Base-by-base conservation (phyloP, 2,888 invertebrate species). In the Neoscelio sp. region DNA sequence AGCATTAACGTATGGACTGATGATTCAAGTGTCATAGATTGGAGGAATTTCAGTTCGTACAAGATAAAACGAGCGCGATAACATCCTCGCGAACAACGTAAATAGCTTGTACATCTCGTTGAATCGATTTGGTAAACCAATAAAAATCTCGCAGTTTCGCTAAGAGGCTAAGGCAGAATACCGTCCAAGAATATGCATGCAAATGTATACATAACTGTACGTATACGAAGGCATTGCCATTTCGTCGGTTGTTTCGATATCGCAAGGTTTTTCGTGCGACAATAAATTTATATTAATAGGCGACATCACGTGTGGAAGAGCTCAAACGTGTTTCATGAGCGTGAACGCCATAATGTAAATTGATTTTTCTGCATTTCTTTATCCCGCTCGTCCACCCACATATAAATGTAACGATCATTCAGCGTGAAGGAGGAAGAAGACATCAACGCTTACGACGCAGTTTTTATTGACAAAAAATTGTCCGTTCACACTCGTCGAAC, bases 221-320 rank as follows among this genome's bases (percentile, higher is more conserved):
- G 46, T n/a, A 8, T 15, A 26, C 23, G 42, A 44, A 38, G n/a
- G 38, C 23, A 28, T 26, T 12, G 12, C 10, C 17, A 20, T 54
- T 6, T 30, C 13, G 26, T 28, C 13, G 28, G 54, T 35, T 54
- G 62, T 46, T 15, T 54, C 46, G 71, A n/a, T 71, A 71, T 62
- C 62, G 15, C 30, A 40, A 42, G 30, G 30, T 38, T 70, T 42
- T 50, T 17, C 26, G 38, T 13, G 15, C 6, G 40, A 30, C 52
- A 15, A 73, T 54, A 73, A 73, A 64, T 73, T 64, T 54, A 42
- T 73, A 60, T 73, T 62, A 58, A 73, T 64, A 70, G 58, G 58
- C 38, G 56, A 68, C 58, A 15, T 44, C 18, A 4, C 44, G 44
- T n/a, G n/a, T 46, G 58, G 4, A 44, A 68, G 28, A 56, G 17